A percentile compares a stretch with the other conserved stretches of the same genome.
These are phyloP conservation scores for Anas georgica DNA, from an alignment of 2,797 vertebrate genomes.

Conservation along the genomic window DNA sequence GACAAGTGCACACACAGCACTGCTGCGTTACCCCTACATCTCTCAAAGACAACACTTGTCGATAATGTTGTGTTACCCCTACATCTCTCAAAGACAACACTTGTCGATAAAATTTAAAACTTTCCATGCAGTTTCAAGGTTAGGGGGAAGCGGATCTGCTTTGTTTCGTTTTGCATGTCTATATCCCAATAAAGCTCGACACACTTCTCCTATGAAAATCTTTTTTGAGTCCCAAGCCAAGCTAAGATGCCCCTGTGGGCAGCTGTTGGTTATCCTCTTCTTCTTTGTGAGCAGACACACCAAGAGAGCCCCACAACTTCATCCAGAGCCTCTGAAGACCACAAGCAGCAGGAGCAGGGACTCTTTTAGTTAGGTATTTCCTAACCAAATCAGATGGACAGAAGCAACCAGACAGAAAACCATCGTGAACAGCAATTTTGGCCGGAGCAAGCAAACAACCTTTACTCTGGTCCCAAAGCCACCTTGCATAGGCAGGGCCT, in stretches of 20 bases:
- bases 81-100: background rate
- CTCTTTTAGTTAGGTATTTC: background rate
- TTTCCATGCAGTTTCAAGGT: background rate
- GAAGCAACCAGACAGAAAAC: background rate
- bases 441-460: slow-evolving; percentile 64
- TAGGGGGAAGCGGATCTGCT: background rate
- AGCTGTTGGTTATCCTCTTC: rapidly evolving
- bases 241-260: background rate
- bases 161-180: background rate
- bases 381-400: background rate
- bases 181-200: rapidly evolving
- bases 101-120: background rate
- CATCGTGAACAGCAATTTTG: background rate
- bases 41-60: too few species aligned
- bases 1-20: rapidly evolving
- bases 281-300: background rate
- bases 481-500: background rate
- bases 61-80: rapidly evolving
- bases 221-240: background rate
- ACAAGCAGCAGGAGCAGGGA: background rate
- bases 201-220: background rate
- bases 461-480: slow-evolving; percentile 49
- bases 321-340: rapidly evolving
- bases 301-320: background rate
- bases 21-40: background rate